phyloP scores from a whole-genome alignment of 1,140 invertebrate genomes.

The Drosophila pseudoobscura region DNA sequence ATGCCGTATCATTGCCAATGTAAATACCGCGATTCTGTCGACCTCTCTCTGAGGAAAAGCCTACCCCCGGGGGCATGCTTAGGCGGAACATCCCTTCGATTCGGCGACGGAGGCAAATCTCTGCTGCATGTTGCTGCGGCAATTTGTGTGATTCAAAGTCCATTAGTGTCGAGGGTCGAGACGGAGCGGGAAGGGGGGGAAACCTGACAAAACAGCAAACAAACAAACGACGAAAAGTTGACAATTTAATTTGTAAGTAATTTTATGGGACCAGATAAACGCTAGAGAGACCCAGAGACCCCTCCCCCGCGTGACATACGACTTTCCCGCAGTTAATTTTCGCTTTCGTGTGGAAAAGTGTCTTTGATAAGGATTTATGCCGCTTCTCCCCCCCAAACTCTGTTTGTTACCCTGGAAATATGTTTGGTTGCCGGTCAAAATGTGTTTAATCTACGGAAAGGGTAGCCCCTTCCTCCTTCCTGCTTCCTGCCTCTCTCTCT shows the following conservation, averaged over 20 bases:
- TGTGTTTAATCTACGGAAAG: slow-evolving; percentile 39
- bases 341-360: slow-evolving; percentile 15
- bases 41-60: slow-evolving; percentile 41
- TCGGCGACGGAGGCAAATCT: slow-evolving; percentile 1
- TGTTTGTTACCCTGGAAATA: slow-evolving; percentile 42
- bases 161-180: slow-evolving; percentile 67
- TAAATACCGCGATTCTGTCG: slow-evolving; percentile 58
- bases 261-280: slow-evolving; percentile 47
- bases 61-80: slow-evolving; percentile 64
- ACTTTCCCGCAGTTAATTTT: slow-evolving; percentile 18
- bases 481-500: slow-evolving; percentile 13
- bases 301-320: no score
- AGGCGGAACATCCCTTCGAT: slow-evolving; percentile 31
- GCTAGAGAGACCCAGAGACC: no score
- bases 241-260: slow-evolving; percentile 79
- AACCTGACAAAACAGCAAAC: slow-evolving; percentile 12
- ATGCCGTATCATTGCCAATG: slow-evolving; percentile 77
- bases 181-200: slow-evolving; percentile 53
- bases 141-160: slow-evolving; percentile 65
- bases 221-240: slow-evolving; percentile 56
- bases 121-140: slow-evolving; percentile 11
- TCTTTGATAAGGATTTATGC: slow-evolving; percentile 49
- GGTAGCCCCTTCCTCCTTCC: slow-evolving; percentile 7
- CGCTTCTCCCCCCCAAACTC: slow-evolving; percentile 16
- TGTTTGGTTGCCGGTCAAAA: slow-evolving; percentile 54